Conservation (phyloP, 1,140 invertebrate genomes). For the Musca domestica region DNA sequence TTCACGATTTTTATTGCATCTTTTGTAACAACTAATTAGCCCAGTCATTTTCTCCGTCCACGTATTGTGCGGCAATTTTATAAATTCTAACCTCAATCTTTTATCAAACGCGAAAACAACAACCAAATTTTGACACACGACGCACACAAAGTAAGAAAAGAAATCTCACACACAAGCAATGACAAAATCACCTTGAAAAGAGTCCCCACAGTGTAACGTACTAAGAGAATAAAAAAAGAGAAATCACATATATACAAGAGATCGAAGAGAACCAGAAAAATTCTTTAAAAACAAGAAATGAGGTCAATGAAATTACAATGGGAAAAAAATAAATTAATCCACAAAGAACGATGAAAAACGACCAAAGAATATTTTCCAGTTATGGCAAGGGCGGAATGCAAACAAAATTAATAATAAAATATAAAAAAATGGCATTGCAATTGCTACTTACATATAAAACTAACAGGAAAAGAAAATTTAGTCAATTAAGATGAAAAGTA, state of each 20-base stretch:
- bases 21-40: no score
- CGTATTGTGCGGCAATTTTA: not conserved
- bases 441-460: slow-evolving; percentile 15
- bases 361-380: not conserved
- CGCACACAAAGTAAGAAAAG: not conserved
- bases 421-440: not conserved
- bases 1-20: not conserved
- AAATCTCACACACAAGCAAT: not conserved
- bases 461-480: not conserved
- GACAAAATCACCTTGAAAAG: slow-evolving; percentile 4
- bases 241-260: not conserved
- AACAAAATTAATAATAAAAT: not conserved
- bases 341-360: not conserved
- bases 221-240: not conserved
- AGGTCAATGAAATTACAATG: slow-evolving; percentile 16
- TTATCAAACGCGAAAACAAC: not conserved
- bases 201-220: no score
- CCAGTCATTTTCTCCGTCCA: not conserved
- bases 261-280: not conserved
- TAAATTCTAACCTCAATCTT: slow-evolving; percentile 11
- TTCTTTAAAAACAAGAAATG: slow-evolving; percentile 14
- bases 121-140: slow-evolving; percentile 5
- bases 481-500: not conserved
- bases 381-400: no score
- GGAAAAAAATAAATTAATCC: not conserved